phyloP scores from a whole-genome alignment of 2,797 vertebrate species.

The Alca torda region DNA sequence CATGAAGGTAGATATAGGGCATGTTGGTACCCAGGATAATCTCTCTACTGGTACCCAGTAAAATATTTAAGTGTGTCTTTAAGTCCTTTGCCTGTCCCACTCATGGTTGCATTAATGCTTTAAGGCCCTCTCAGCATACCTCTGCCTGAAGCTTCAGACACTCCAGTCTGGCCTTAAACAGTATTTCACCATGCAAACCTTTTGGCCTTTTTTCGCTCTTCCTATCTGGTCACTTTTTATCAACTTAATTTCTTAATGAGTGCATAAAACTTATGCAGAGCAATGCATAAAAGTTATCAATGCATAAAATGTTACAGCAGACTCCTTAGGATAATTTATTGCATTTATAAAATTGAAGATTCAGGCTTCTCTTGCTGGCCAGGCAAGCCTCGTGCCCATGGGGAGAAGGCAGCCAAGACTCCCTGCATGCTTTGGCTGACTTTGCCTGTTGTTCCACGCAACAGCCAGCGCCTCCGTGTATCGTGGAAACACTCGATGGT shows the following conservation, averaged over 20 bases:
- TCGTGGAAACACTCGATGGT: fast-evolving
- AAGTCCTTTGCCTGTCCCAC: not conserved
- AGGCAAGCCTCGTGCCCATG: not conserved
- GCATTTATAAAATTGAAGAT: constrained; percentile 24
- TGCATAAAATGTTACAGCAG: constrained; percentile 37
- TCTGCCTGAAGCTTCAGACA: not conserved
- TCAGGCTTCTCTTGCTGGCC: not conserved
- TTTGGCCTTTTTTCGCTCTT: constrained; percentile 10
- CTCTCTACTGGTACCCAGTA: not conserved
- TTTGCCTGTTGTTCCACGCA: not conserved
- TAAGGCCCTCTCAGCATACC: not conserved
- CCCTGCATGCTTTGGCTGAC: not conserved
- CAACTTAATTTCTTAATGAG: constrained; percentile 63
- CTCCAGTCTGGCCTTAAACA: not conserved
- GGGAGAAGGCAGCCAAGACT: not conserved
- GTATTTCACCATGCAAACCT: constrained; percentile 46
- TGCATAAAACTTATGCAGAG: constrained; percentile 59
- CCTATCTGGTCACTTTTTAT: constrained; percentile 48
- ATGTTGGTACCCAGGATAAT: not conserved
- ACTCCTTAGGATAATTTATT: constrained; percentile 31
- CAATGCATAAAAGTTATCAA: constrained; percentile 56
- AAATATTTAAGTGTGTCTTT: not conserved
- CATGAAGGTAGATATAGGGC: not conserved
- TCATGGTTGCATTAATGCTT: not conserved
- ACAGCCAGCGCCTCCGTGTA: fast-evolving